phyloP scores from a whole-genome alignment of 2,888 invertebrate genomes.

The Epinotia bilunana region DNA sequence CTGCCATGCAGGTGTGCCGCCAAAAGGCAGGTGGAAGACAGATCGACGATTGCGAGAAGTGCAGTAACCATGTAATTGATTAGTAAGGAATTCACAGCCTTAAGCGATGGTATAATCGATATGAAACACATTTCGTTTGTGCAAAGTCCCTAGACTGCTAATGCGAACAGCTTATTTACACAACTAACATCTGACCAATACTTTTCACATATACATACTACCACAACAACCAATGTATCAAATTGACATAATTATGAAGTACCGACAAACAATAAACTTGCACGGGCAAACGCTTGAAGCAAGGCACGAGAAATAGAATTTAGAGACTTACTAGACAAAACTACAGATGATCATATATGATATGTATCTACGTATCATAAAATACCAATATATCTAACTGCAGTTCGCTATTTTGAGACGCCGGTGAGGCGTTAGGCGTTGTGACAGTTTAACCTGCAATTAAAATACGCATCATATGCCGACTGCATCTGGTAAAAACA shows the following conservation, averaged over 20 bases:
- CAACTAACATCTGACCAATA: neutral
- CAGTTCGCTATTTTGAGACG: no score
- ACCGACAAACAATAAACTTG: no score
- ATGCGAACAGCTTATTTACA: neutral
- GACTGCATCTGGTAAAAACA: no score
- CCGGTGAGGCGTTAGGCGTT: neutral
- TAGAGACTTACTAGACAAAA: neutral
- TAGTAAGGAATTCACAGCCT: constrained; percentile 25
- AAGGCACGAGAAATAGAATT: neutral
- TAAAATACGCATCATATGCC: neutral
- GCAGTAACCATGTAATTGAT: constrained; percentile 21
- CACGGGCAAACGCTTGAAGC: neutral
- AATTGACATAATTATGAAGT: no score
- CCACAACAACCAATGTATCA: no score
- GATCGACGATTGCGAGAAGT: constrained; percentile 34
- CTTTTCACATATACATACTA: no score
- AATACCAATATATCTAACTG: no score
- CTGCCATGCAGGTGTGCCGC: constrained; percentile 73
- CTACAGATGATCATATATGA: neutral
- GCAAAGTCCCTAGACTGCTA: neutral
- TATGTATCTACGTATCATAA: no score
- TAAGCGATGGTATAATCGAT: constrained; percentile 18
- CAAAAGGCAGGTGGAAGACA: constrained; percentile 51
- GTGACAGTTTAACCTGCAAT: neutral
- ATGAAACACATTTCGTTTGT: constrained; percentile 8